Evolutionary conservation across 2,113 vertebrate species (phyloP).

Genomic region (Stegostoma tigrinum): DNA sequence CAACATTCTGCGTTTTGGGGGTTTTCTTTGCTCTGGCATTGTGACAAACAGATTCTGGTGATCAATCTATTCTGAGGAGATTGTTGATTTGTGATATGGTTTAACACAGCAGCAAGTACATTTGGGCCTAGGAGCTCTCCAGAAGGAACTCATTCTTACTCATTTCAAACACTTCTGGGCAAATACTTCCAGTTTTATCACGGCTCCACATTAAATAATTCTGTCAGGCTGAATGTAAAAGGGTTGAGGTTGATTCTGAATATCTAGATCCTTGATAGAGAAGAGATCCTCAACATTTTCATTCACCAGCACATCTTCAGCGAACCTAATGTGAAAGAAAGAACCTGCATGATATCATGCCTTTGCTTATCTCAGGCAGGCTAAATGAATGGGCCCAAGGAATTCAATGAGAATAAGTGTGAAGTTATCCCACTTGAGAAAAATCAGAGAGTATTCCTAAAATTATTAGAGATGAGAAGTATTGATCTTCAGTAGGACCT

Average conservation of each 20-base stretch:
- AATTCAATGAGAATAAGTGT: too few relatives aligned
- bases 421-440: too few relatives aligned
- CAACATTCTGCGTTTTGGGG: neutral
- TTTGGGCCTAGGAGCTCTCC: neutral
- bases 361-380: neutral
- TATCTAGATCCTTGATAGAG: neutral
- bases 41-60: neutral
- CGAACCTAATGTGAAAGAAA: neutral
- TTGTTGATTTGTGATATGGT: neutral
- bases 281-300: neutral
- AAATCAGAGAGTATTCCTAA: too few relatives aligned
- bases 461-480: too few relatives aligned
- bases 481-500: too few relatives aligned
- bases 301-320: neutral
- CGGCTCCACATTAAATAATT: neutral
- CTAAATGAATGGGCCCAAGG: too few relatives aligned
- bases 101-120: neutral
- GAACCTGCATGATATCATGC: neutral
- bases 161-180: neutral
- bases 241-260: neutral
- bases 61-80: neutral
- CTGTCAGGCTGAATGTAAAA: neutral
- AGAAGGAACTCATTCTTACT: neutral
- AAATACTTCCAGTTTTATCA: neutral
- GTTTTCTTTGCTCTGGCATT: neutral